Conservation (phyloP, 1,140 invertebrate genomes). For the Drosophila eugracilis region DNA sequence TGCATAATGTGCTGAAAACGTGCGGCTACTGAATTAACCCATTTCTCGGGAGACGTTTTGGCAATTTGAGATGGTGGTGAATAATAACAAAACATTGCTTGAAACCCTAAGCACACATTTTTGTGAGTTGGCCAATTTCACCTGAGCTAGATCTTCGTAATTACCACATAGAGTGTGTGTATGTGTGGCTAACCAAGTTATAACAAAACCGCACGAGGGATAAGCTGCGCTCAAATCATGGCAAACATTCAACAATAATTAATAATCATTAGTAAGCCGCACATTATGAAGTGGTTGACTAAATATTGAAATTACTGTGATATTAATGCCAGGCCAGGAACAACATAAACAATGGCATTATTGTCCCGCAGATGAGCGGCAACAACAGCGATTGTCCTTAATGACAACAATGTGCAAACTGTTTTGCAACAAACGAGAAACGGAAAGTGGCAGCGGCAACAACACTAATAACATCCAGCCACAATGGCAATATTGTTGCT, state of each 20-base stretch:
- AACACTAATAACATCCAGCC: conserved; percentile 29
- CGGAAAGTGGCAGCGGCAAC: conserved; percentile 34
- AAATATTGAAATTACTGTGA: conserved; percentile 81
- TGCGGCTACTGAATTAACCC: conserved; percentile 14
- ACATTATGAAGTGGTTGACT: conserved; percentile 81
- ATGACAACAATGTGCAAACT: conserved; percentile 75
- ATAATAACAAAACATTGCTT: neutral
- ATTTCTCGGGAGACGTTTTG: too few species aligned
- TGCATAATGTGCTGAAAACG: conserved; percentile 58
- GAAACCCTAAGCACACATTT: conserved; percentile 1
- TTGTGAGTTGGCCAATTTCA: conserved; percentile 34
- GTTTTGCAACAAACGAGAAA: conserved; percentile 68
- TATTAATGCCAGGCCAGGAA: conserved; percentile 69
- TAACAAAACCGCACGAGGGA: conserved; percentile 11
- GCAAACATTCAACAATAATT: conserved; percentile 75
- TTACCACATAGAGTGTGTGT: conserved; percentile 63
- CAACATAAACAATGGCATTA: conserved; percentile 79
- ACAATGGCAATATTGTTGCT: conserved; percentile 54
- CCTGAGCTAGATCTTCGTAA: conserved; percentile 24
- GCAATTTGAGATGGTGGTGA: conserved; percentile 2
- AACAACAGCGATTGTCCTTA: conserved; percentile 45
- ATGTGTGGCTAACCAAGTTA: conserved; percentile 65
- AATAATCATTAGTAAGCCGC: conserved; percentile 81
- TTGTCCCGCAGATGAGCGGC: conserved; percentile 52
- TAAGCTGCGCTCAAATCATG: conserved; percentile 31